phyloP scores from a whole-genome alignment of 2,113 vertebrate species.

The Galeopterus variegatus region DNA sequence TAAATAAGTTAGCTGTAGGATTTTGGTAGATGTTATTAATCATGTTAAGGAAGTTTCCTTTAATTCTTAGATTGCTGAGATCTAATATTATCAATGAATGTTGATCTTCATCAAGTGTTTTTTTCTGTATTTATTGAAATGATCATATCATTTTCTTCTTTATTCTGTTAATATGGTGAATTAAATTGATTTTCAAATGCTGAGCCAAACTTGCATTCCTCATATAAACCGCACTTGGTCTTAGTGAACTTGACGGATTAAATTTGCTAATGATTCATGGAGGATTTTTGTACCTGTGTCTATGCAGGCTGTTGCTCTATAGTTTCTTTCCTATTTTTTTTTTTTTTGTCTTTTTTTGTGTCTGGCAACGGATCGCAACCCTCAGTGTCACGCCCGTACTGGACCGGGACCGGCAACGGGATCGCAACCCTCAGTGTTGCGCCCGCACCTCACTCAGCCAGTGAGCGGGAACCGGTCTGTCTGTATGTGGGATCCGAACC shows the following conservation, averaged over 20 bases:
- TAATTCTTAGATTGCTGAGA: neutral
- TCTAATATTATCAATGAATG: neutral
- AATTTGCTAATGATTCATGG: neutral
- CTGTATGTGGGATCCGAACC: too few relatives aligned
- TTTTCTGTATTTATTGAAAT: neutral
- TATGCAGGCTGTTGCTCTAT: neutral
- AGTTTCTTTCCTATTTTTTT: neutral
- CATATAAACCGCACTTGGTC: neutral
- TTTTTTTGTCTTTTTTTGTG: too few relatives aligned
- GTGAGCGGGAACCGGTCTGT: too few relatives aligned
- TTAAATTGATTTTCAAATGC: constrained; percentile 40
- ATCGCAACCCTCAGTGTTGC: too few relatives aligned
- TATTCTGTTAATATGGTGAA: neutral
- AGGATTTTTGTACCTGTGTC: neutral
- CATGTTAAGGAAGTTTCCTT: neutral
- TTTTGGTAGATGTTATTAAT: neutral
- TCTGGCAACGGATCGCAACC: too few relatives aligned
- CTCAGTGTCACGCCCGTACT: too few relatives aligned
- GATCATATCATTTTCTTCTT: neutral
- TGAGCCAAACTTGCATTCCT: neutral
- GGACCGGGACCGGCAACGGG: too few relatives aligned
- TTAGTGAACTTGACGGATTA: neutral
- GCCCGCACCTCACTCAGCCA: too few relatives aligned
- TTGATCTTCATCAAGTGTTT: neutral
- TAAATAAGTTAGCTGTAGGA: neutral